These are phyloP conservation scores for Parnassius orleans DNA, from an alignment of 2,888 invertebrate genomes.

Conservation along the genomic window DNA sequence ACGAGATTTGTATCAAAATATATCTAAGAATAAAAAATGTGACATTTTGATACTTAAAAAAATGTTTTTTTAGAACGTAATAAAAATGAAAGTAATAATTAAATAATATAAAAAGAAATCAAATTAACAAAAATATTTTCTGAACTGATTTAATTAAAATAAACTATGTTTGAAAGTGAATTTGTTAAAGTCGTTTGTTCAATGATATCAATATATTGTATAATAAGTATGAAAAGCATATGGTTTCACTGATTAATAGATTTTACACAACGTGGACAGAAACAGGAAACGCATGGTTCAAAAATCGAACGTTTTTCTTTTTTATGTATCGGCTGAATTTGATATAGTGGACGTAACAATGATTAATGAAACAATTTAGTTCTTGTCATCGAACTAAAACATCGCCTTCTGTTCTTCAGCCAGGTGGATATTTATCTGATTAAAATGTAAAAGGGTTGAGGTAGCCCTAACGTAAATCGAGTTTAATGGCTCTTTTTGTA, in stretches of 20 bases:
- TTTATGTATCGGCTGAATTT: slow-evolving; percentile 28
- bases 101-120: too few species aligned
- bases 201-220: too few species aligned
- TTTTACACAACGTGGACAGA: slow-evolving; percentile 11
- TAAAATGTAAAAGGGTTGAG: slow-evolving; percentile 64
- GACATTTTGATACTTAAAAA: background rate
- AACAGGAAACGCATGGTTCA: slow-evolving; percentile 32
- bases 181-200: too few species aligned
- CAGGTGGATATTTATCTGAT: slow-evolving; percentile 77
- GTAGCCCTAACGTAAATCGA: background rate
- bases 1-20: slow-evolving; percentile 12
- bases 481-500: too few species aligned
- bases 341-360: slow-evolving; percentile 59
- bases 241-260: slow-evolving; percentile 59
- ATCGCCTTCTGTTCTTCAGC: slow-evolving; percentile 51
- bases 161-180: too few species aligned
- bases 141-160: too few species aligned
- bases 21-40: slow-evolving; percentile 1
- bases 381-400: slow-evolving; percentile 61
- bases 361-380: slow-evolving; percentile 76
- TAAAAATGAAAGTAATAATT: too few species aligned
- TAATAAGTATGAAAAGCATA: too few species aligned
- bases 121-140: too few species aligned
- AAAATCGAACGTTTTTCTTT: slow-evolving; percentile 2
- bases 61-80: too few species aligned